Base-by-base conservation (phyloP, 2,888 invertebrate species). In the Pachydiplax longipennis region DNA sequence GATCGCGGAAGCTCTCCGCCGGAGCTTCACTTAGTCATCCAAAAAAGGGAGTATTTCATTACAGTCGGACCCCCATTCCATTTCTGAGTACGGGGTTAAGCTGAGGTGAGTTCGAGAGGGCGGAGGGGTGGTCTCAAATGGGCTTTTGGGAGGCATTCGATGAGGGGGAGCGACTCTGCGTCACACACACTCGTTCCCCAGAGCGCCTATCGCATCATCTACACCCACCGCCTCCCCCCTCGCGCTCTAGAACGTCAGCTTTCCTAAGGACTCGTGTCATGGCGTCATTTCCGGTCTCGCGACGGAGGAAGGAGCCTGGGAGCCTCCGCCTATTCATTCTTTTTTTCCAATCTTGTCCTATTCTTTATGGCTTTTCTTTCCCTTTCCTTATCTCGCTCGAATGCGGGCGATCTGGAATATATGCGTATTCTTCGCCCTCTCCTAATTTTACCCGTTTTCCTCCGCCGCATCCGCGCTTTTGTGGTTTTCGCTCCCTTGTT, bases 141-240 rank as follows among this genome's bases (percentile, higher is more conserved):
- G 53, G 31, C 10, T 35, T 15, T n/a, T 10, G 12, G 58, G 58
- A 58, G 83, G 87, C n/a, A 37, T 58, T 61, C 58, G 12, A 73
- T 25, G 31, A 31, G 73, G 73, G 73, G 73, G 73, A 31, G 73
- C n/a, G 2, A 61, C 35, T 87, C 87, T 48, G 61, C 87, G 87
- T 87, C 87, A 87, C 58, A 58, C 58, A 58, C 83, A 83, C 35
- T 87, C 87, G 87, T 87, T 87, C 65, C 87, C 87, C 87, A 87
- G 35, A 87, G 83, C 58, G 87, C 87, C 58, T 87, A 87, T 87
- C 87, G n/a, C 87, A 87, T 87, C 61, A 87, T 87, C 87, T 87
- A 61, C 61, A 87, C 87, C 61, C n/a, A n/a, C n/a, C n/a, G n/a
- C 87, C 15, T 48, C 83, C 31, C 48, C 61, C 31, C 61, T 58